Percentiles rank a stretch among this genome's conserved stretches.
Conservation (phyloP, 2,888 invertebrate species). For the Physocephala rufipes region DNA sequence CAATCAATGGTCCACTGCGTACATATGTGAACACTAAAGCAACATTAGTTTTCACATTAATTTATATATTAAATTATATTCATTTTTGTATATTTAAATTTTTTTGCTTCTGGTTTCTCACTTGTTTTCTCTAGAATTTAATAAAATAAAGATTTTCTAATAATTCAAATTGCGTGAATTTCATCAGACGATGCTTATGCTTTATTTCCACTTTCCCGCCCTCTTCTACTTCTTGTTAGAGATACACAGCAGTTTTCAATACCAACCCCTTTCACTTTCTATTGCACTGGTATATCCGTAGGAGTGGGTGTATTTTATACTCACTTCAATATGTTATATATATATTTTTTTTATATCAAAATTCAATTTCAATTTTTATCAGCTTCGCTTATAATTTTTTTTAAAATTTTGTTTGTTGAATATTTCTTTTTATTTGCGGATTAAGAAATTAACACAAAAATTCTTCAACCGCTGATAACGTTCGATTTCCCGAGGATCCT, state of each 20-base stretch:
- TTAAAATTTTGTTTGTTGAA: neutral
- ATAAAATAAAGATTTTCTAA: too few species aligned
- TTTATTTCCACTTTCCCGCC: neutral
- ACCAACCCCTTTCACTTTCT: neutral
- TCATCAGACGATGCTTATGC: neutral
- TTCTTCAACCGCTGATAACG: slow-evolving; percentile 11
- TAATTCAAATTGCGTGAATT: too few species aligned
- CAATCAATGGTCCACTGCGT: neutral
- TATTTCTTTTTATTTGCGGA: neutral
- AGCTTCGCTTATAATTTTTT: neutral
- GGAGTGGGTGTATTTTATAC: neutral
- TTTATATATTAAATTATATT: too few species aligned
- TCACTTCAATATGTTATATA: too few species aligned
- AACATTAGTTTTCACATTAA: too few species aligned
- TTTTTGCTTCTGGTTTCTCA: too few species aligned
- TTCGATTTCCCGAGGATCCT: slow-evolving; percentile 20
- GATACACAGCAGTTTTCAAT: too few species aligned
- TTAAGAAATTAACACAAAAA: neutral
- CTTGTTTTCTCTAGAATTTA: too few species aligned
- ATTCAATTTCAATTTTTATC: neutral
- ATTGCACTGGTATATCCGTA: neutral
- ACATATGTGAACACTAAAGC: neutral
- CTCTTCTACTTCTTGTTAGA: too few species aligned
- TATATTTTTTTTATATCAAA: too few species aligned
- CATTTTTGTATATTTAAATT: neutral